Evolutionary conservation across 2,797 vertebrate genomes (phyloP).

Genomic region (Heterohyrax brucei): DNA sequence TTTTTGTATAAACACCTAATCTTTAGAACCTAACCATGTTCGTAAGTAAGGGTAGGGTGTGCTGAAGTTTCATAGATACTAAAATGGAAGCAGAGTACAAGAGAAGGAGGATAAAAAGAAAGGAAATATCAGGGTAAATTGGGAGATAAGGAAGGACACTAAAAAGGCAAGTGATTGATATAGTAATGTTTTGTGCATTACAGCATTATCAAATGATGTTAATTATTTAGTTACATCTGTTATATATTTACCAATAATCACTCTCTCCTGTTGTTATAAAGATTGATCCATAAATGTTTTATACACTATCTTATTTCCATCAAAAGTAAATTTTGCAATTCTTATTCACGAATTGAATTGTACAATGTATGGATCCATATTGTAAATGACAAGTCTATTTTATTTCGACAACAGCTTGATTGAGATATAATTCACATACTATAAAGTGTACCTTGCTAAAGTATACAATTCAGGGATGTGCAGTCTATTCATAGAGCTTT

Average conservation of each 20-base stretch:
- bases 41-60: too few species aligned
- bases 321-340: too few species aligned
- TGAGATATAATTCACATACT: not conserved
- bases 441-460: not conserved
- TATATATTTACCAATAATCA: not conserved
- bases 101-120: not conserved
- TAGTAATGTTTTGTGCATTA: not conserved
- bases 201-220: not conserved
- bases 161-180: not conserved
- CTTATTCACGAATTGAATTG: not conserved
- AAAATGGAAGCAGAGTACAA: too few species aligned
- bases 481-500: not conserved
- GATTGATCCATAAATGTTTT: not conserved
- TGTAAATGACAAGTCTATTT: not conserved
- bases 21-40: too few species aligned
- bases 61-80: not conserved
- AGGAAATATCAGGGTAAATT: not conserved
- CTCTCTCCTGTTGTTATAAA: not conserved
- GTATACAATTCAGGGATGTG: not conserved
- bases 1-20: too few species aligned
- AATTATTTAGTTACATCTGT: not conserved
- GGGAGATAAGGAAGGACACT: not conserved
- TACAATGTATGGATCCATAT: not conserved
- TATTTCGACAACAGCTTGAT: not conserved
- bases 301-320: too few species aligned